Percentiles rank a stretch among this genome's conserved stretches.
Conservation (phyloP, 1,140 invertebrate genomes). For the Cotesia glomerata region DNA sequence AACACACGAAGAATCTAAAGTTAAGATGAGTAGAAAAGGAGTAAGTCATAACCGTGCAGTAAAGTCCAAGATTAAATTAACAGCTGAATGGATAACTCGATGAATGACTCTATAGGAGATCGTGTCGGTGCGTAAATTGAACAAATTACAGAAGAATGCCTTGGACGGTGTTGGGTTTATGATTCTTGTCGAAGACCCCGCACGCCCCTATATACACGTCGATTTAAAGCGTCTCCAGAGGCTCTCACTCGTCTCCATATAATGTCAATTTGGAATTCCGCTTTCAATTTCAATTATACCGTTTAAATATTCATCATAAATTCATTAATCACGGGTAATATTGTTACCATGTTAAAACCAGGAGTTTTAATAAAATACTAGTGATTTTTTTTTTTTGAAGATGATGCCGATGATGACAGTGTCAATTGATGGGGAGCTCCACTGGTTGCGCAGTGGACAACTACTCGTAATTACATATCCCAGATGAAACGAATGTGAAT, state of each 20-base stretch:
- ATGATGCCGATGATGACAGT: background rate
- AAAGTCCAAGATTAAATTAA: slow-evolving; percentile 53
- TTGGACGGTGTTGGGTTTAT: slow-evolving; percentile 33
- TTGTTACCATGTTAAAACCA: too few relatives aligned
- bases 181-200: slow-evolving; percentile 40
- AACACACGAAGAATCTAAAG: background rate
- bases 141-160: slow-evolving; percentile 61
- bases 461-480: slow-evolving; percentile 49
- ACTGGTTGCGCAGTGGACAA: slow-evolving; percentile 42
- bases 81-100: slow-evolving; percentile 57
- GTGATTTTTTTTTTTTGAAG: background rate
- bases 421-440: slow-evolving; percentile 34
- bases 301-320: background rate
- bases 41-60: background rate
- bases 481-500: slow-evolving; percentile 43
- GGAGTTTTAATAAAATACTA: too few relatives aligned
- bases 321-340: too few relatives aligned
- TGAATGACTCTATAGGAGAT: slow-evolving; percentile 50
- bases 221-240: slow-evolving; percentile 18
- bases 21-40: background rate
- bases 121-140: slow-evolving; percentile 58
- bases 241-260: background rate
- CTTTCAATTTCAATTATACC: background rate
- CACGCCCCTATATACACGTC: slow-evolving; percentile 34
- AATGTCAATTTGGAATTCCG: too few relatives aligned